These are phyloP conservation scores for Macrobrachium nipponense DNA, from an alignment of 1,140 invertebrate species.

Conservation along the genomic window DNA sequence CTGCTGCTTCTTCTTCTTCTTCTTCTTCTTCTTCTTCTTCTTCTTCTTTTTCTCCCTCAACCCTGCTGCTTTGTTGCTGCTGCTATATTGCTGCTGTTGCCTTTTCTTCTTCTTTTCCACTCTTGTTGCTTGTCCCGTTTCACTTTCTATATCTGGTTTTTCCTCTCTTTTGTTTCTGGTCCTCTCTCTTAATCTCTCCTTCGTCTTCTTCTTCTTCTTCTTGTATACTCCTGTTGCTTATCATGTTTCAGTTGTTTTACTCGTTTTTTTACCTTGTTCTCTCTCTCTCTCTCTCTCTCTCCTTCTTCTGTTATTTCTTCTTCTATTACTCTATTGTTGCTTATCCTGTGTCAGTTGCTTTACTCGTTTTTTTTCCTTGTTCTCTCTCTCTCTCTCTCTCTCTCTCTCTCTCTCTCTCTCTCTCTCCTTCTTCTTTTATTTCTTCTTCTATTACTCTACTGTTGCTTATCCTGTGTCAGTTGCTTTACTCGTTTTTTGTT, in stretches of 20 bases:
- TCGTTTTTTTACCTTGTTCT: background rate
- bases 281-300: background rate
- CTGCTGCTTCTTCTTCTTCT: too few species aligned
- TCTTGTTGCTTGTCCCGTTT: constrained; percentile 2
- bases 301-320: background rate
- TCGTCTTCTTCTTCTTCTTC: background rate
- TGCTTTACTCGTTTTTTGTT: background rate
- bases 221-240: too few species aligned
- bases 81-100: background rate
- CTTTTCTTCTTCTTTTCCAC: background rate
- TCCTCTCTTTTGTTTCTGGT: constrained; percentile 4
- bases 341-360: background rate
- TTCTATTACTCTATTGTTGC: background rate
- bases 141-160: background rate
- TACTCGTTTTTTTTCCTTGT: background rate
- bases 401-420: background rate
- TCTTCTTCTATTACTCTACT: background rate
- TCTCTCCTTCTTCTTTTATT: constrained; percentile 1
- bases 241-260: background rate
- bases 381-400: background rate
- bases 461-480: background rate
- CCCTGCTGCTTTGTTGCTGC: too few species aligned
- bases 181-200: constrained; percentile 6
- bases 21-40: background rate
- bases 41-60: too few species aligned